Conservation (phyloP, 2,113 vertebrate species). For the Coturnix japonica region DNA sequence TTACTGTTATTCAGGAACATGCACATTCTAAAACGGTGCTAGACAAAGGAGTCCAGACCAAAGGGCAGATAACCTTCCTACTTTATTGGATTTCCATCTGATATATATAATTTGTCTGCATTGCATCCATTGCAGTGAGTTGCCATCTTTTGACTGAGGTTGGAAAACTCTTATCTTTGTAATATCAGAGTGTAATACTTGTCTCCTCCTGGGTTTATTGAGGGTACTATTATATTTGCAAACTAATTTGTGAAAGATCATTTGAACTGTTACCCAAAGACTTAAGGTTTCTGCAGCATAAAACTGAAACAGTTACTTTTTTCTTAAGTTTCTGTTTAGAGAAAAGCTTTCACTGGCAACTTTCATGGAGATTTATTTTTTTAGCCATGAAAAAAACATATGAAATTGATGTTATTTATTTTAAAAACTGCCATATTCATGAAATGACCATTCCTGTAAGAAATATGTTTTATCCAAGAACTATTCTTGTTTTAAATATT, state of each 20-base stretch:
- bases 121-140: neutral
- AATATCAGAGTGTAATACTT: neutral
- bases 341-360: neutral
- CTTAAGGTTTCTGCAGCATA: neutral
- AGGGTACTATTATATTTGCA: neutral
- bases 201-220: neutral
- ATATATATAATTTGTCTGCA: neutral
- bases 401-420: neutral
- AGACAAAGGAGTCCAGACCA: neutral
- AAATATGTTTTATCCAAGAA: neutral
- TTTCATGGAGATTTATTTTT: neutral
- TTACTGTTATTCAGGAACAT: neutral
- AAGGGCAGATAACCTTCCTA: neutral
- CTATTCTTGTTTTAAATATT: neutral
- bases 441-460: neutral
- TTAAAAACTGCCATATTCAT: neutral
- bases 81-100: neutral
- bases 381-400: neutral
- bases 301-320: neutral
- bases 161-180: neutral
- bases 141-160: neutral
- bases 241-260: neutral
- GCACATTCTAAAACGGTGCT: neutral
- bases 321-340: neutral
- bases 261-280: neutral